Conservation (phyloP, 2,797 vertebrate species). For the Sciurus carolinensis region DNA sequence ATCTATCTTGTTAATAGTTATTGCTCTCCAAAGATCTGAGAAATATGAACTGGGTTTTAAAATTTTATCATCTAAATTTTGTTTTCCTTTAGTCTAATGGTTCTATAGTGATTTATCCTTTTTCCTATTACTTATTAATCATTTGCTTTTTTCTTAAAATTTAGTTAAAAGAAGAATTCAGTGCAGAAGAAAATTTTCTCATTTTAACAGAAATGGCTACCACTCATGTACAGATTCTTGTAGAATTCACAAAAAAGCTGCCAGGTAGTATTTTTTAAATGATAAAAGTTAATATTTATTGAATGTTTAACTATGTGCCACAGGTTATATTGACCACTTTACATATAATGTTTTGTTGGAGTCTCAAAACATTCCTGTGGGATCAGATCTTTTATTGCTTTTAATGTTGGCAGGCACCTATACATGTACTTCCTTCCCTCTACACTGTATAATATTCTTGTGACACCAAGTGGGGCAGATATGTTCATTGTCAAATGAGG, state of each 20-base stretch:
- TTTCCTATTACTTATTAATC: conserved; percentile 61
- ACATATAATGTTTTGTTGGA: conserved; percentile 39
- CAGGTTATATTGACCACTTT: conserved; percentile 2
- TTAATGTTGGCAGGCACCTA: neutral
- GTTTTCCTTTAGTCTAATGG: conserved; percentile 29
- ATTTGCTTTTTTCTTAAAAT: conserved; percentile 82
- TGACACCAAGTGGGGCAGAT: neutral
- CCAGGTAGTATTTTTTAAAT: conserved; percentile 90
- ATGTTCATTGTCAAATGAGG: neutral
- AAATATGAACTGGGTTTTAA: neutral
- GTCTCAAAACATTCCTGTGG: conserved; percentile 23
- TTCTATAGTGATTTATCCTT: conserved; percentile 54
- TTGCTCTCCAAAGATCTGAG: conserved; percentile 54
- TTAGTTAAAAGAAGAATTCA: conserved; percentile 97
- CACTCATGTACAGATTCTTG: conserved; percentile 97
- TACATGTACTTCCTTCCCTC: neutral
- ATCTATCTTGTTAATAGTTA: conserved; percentile 9
- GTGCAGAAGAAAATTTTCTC: conserved; percentile 97
- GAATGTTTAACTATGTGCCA: conserved; percentile 9
- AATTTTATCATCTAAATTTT: conserved; percentile 16
- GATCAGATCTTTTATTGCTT: neutral
- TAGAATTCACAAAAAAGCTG: conserved; percentile 99
- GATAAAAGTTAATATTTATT: conserved; percentile 45
- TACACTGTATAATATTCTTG: neutral
- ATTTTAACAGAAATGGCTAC: conserved; percentile 99